Percentiles rank a stretch among this genome's conserved stretches.
These are phyloP conservation scores for Neosalanx taihuensis DNA, from an alignment of 2,797 vertebrate genomes.

Conservation along the genomic window DNA sequence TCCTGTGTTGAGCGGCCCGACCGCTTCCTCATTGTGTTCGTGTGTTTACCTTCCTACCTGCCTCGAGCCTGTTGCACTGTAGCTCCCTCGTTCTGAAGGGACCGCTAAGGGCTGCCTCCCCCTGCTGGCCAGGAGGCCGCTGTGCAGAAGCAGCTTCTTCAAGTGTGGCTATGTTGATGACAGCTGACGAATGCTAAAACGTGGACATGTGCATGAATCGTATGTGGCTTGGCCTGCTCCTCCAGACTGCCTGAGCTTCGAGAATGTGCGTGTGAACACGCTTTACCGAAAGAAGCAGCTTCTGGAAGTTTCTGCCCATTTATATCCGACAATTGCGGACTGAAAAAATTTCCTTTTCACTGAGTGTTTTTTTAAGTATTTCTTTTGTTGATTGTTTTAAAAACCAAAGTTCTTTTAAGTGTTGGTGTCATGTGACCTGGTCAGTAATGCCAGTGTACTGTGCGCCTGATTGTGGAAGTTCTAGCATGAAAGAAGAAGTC, in stretches of 20 bases:
- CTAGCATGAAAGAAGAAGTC: too few relatives aligned
- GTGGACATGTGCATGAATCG: conserved; percentile 9
- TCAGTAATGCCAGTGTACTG: too few relatives aligned
- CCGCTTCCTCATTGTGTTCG: not conserved
- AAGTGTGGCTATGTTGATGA: not conserved
- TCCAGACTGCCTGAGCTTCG: not conserved
- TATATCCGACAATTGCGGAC: not conserved
- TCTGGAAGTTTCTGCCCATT: not conserved
- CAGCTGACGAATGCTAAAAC: conserved; percentile 12
- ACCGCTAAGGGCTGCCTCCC: conserved; percentile 2
- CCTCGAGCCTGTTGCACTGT: not conserved
- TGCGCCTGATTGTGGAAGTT: too few relatives aligned
- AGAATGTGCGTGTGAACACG: not conserved
- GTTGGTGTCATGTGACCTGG: too few relatives aligned
- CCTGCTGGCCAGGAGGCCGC: conserved; percentile 18
- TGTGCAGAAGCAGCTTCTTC: not conserved
- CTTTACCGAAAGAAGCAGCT: not conserved
- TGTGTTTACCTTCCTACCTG: not conserved
- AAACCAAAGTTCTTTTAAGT: conserved; percentile 28
- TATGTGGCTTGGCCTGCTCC: not conserved
- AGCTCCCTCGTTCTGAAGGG: not conserved
- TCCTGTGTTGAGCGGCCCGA: not conserved
- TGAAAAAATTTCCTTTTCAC: conserved; percentile 15
- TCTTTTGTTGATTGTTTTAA: conserved; percentile 14
- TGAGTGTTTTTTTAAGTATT: not conserved